Evolutionary conservation across 37 sponge, comb jelly and placozoan species (phyloP).

Genomic region (Sycon ciliatum): DNA sequence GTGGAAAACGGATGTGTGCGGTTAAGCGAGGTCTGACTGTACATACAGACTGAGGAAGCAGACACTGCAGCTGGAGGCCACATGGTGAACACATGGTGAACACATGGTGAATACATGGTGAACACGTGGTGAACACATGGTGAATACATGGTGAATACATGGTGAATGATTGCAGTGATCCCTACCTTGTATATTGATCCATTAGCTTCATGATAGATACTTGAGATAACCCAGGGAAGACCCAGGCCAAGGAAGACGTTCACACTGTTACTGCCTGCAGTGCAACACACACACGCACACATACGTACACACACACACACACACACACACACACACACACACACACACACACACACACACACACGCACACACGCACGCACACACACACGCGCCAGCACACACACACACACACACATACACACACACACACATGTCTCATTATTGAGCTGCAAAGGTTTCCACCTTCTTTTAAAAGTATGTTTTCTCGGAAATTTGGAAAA

Average conservation of each 20-base stretch:
- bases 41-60: no score
- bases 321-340: constrained; percentile 5
- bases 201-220: background rate
- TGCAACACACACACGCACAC: background rate
- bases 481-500: no score
- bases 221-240: constrained; percentile 39
- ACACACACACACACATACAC: no score
- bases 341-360: constrained; percentile 5
- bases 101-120: background rate
- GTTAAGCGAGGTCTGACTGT: no score
- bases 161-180: constrained; percentile 14
- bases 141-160: background rate
- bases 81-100: background rate
- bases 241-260: constrained; percentile 64
- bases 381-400: no score
- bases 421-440: no score
- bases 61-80: background rate
- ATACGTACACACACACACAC: background rate
- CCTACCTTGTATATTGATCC: constrained; percentile 2
- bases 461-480: no score
- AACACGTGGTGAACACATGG: constrained; percentile 3
- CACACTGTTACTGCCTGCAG: constrained; percentile 49
- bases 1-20: no score
- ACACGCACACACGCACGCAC: no score
- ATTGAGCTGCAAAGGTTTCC: no score